Percentiles rank a stretch among this genome's conserved stretches.
Conservation (phyloP, 2,113 vertebrate genomes). For the Coryphaenoides rupestris region DNA sequence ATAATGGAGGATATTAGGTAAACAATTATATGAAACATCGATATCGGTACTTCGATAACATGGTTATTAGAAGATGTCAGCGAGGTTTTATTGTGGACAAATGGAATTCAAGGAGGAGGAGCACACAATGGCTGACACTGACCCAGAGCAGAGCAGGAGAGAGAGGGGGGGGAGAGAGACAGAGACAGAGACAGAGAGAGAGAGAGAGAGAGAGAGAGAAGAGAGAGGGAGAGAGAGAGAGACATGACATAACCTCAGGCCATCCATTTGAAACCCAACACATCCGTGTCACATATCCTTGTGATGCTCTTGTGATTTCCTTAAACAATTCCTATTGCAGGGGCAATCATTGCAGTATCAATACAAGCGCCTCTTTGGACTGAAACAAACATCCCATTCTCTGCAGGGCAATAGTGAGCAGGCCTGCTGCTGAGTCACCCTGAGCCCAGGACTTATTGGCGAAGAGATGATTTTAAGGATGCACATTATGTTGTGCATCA, state of each 20-base stretch:
- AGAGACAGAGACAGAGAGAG: not conserved
- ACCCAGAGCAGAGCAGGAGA: conserved; percentile 23
- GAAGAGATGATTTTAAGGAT: too few species aligned
- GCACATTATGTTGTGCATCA: too few species aligned
- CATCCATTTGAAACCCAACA: not conserved
- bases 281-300: conserved; percentile 7
- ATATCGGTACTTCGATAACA: not conserved
- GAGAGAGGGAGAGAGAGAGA: not conserved
- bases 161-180: not conserved
- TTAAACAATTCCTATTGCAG: conserved; percentile 3
- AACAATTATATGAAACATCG: too few species aligned
- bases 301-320: conserved; percentile 32
- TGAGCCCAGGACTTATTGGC: not conserved
- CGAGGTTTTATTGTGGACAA: too few species aligned
- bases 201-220: not conserved
- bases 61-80: conserved; percentile 6
- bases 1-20: too few species aligned
- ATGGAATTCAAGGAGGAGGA: too few species aligned
- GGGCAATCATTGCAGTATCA: too few species aligned
- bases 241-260: not conserved
- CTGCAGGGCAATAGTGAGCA: not conserved
- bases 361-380: conserved; percentile 32
- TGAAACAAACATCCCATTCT: not conserved
- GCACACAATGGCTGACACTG: not conserved
- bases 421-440: not conserved